Percentiles rank a stretch among this genome's conserved stretches.
phyloP scores from a whole-genome alignment of 2,888 invertebrate genomes.

The Campoletis raptor region DNA sequence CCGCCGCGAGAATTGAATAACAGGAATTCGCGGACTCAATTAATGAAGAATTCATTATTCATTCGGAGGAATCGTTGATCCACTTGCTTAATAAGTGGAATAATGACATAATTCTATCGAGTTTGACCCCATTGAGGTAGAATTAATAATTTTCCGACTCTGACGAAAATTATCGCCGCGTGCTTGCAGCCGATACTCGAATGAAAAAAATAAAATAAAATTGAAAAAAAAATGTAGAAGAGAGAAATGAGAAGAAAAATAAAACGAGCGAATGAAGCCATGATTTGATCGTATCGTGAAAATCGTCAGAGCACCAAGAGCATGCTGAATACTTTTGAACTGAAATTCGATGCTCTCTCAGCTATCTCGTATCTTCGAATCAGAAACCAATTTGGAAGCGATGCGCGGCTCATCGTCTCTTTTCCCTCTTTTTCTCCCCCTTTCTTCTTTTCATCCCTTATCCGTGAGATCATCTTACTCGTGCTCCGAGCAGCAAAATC shows the following conservation, averaged over 20 bases:
- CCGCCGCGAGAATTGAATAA: not conserved
- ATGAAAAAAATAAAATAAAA: slow-evolving; percentile 28
- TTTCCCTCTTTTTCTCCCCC: slow-evolving; percentile 78
- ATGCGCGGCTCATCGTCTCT: slow-evolving; percentile 81
- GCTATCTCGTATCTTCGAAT: slow-evolving; percentile 80
- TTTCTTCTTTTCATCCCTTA: slow-evolving; percentile 73
- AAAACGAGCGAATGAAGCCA: slow-evolving; percentile 72
- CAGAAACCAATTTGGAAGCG: slow-evolving; percentile 84
- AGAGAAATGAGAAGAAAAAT: slow-evolving; percentile 49
- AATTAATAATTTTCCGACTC: not conserved
- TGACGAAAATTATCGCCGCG: slow-evolving; percentile 32
- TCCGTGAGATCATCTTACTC: slow-evolving; percentile 62
- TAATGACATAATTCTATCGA: slow-evolving; percentile 16
- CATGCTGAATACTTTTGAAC: slow-evolving; percentile 57
- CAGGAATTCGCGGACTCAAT: not conserved
- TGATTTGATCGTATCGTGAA: slow-evolving; percentile 53
- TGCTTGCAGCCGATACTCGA: slow-evolving; percentile 58
- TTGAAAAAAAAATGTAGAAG: slow-evolving; percentile 45
- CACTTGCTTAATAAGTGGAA: not conserved
- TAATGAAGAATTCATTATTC: not conserved
- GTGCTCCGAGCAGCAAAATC: slow-evolving; percentile 45
- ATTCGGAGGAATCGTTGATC: not conserved
- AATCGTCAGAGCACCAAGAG: slow-evolving; percentile 55
- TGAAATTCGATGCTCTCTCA: slow-evolving; percentile 65
- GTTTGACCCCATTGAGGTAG: not conserved